A percentile compares a stretch with the other conserved stretches of the same genome.
Conservation (phyloP, 2,888 invertebrate genomes). For the Leptinotarsa haldemani region DNA sequence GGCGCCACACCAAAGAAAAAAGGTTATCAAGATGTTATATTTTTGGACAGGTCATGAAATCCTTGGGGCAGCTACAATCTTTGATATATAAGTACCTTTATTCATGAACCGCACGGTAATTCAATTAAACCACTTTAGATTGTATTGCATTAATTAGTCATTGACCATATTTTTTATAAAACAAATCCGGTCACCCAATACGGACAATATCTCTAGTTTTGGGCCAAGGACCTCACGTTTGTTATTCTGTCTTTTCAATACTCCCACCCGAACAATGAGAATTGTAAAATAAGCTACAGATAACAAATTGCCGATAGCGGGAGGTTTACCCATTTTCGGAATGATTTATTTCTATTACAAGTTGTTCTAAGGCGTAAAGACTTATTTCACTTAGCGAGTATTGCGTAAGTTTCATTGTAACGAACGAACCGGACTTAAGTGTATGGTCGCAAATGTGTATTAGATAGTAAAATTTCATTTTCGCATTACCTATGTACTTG, state of each 20-base stretch:
- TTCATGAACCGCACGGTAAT: constrained; percentile 4
- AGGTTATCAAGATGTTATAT: constrained; percentile 9
- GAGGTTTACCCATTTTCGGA: not conserved
- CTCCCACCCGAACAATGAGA: constrained; percentile 30
- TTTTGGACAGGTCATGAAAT: constrained; percentile 9
- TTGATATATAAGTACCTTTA: constrained; percentile 12
- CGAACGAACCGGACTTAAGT: not conserved
- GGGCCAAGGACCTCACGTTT: constrained; percentile 37
- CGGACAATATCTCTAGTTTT: constrained; percentile 28
- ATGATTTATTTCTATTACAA: constrained; percentile 18
- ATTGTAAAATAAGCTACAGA: constrained; percentile 26
- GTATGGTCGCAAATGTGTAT: not conserved
- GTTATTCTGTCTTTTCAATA: constrained; percentile 11
- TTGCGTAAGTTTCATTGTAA: not conserved
- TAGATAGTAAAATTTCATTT: not conserved
- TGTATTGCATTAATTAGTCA: constrained; percentile 27
- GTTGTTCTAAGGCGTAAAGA: constrained; percentile 15
- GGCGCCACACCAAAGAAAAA: constrained; percentile 13
- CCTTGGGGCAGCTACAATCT: constrained; percentile 12
- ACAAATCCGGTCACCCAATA: constrained; percentile 19
- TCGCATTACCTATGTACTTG: too few species aligned
- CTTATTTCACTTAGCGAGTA: constrained; percentile 9
- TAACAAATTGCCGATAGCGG: constrained; percentile 25
- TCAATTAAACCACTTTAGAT: constrained; percentile 27
- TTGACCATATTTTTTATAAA: constrained; percentile 29